Base-by-base conservation (phyloP, 2,797 vertebrate species). In the Cichlasoma orientale region DNA sequence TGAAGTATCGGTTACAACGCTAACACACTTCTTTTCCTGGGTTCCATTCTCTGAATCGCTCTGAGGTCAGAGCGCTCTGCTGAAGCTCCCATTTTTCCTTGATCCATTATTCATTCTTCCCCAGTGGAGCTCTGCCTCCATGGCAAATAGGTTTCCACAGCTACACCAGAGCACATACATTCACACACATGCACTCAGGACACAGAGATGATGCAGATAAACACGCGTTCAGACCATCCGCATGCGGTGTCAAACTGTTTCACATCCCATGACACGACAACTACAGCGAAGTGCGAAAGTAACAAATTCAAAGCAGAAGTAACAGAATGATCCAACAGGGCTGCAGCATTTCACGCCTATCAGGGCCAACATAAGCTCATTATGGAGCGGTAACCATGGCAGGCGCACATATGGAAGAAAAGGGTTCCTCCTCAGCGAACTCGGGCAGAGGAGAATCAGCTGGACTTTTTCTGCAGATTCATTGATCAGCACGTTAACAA, bases 61-160 rank as follows among this genome's bases (percentile, higher is more conserved):
- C 88, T 85, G 83, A 90, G 91, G 92, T 90, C 92, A 90, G 83
- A 86, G 72, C 75, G 79, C 88, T 90, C 78, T 87, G 86, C 90
- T 89, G 89, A 93, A 91, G 88, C 90, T 92, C 89, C 89, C 82
- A 89, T 93, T 94, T 94, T 93, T 89, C 88, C 87, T 93, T 93
- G 89, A 95, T 95, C 90, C 92, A 95, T 95, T 94, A 95, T 95
- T 95, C 92, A 95, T 94, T 81, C 80, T 88, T 85, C 85, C 92
- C 91, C 88, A 85, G 89, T 84, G 90, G 89, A 91, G 86, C 87
- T 84, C 77, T 84, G 89, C 87, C 91, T 92, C 89, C 72, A 71
- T 90, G 91, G 92, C 86, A 90, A 94, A 93, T 90, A 86, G 81
- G 79, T 88, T 92, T 92, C 91, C 90, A 92, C 83, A 77, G 88